Base-by-base conservation (phyloP, 92 coral and sea anemone species). In the Actinernus sp. region DNA sequence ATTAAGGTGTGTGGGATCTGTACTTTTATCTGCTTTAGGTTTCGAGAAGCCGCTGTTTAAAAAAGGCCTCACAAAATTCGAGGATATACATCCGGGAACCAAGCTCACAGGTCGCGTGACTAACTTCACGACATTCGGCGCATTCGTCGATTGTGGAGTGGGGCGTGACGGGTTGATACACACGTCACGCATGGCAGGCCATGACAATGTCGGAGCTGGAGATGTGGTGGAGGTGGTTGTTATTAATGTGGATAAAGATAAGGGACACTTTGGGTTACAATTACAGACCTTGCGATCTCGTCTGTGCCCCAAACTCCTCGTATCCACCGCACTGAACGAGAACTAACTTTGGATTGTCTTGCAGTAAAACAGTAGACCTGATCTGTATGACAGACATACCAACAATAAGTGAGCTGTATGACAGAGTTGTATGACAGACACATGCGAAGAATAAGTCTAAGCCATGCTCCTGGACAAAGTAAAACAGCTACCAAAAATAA, bases 141-240 rank as follows among this genome's bases (percentile, higher is more conserved):
- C 98, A 2, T 94, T 94, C 69, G 97, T 94, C 12, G 98, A 94
- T 58, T 87, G 97, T 60, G 98, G 98, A 4, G 91, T 91, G 0
- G 97, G 96, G 23, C 78, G 79, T 18, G 82, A 79, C 47, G 98
- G 98, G 6, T 56, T 94, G 34, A 57, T 91, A 39, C 97, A 94
- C 67, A 74, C 58, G 18, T 88, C 90, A 29, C 78, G 63, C 48
- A 74, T 91, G 79, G 78, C 63, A 17, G 54, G 82, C 10, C 43
- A 73, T 18, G 85, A 58, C 31, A 58, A 68, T 25, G 34, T 93
- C 4, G 96, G 97, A 27, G 80, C 76, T 1, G 98, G 98, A 14
- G 98, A 93, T 43, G 63, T 65, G 0, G 97, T 93, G 14, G 93
- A 93, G 10, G 98, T 93, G 12, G 45, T 58, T 3, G 97, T 93